Percentiles rank a stretch among this genome's conserved stretches.
Evolutionary conservation across 2,888 invertebrate genomes (phyloP).

Genomic region (Ochropleura leucogaster): DNA sequence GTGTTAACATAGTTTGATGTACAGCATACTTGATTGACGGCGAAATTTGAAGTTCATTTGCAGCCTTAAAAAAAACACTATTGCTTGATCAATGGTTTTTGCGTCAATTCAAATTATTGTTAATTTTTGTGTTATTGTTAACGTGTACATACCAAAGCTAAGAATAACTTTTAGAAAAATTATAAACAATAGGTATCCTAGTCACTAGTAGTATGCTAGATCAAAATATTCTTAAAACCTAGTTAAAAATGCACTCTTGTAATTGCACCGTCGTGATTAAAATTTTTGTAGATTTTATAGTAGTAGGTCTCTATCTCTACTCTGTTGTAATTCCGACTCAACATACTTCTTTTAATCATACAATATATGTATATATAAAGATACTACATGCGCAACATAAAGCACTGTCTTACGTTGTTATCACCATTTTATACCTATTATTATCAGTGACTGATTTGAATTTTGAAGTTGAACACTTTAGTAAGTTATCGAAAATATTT

Average conservation of each 20-base stretch:
- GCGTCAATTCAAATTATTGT: neutral
- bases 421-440: constrained; percentile 55
- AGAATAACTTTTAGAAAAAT: neutral
- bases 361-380: neutral
- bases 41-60: no score
- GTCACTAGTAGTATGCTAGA: neutral
- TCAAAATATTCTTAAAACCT: neutral
- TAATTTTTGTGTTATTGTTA: neutral
- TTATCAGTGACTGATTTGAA: constrained; percentile 60
- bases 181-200: neutral
- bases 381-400: constrained; percentile 16
- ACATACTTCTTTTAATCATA: neutral
- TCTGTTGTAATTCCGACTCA: neutral
- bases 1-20: neutral
- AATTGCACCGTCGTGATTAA: neutral
- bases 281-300: neutral
- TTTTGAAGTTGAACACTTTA: constrained; percentile 53
- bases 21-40: neutral
- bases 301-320: neutral
- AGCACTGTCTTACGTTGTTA: constrained; percentile 48
- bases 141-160: no score
- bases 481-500: constrained; percentile 55
- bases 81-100: neutral
- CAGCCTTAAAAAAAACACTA: neutral
- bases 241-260: neutral